phyloP scores from a whole-genome alignment of 2,797 vertebrate genomes.

The Thamnophis elegans region DNA sequence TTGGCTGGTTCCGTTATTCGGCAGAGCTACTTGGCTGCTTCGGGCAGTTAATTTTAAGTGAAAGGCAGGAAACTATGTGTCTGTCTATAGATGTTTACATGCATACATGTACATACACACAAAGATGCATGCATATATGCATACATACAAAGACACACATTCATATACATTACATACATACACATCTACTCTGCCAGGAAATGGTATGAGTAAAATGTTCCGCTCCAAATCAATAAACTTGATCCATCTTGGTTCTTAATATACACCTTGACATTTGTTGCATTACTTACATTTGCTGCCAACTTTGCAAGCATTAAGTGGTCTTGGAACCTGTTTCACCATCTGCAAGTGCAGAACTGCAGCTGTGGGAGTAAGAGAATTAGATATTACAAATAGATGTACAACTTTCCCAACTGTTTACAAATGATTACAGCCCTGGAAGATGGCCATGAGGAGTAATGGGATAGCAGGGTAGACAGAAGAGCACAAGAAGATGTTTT shows the following conservation, averaged over 20 bases:
- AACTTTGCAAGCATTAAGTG: background rate
- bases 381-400: background rate
- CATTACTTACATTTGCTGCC: background rate
- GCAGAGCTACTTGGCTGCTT: background rate
- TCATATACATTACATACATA: background rate
- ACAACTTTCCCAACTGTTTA: background rate
- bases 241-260: background rate
- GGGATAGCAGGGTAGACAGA: background rate
- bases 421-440: background rate
- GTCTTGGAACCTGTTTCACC: background rate
- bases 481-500: background rate
- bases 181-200: background rate
- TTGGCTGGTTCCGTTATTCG: background rate
- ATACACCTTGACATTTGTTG: background rate
- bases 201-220: background rate
- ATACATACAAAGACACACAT: background rate
- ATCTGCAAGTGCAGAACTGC: background rate
- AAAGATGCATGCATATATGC: background rate
- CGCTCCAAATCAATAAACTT: background rate
- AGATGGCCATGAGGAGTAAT: background rate
- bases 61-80: background rate
- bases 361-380: background rate
- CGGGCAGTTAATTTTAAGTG: background rate
- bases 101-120: background rate
- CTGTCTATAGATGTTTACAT: background rate